Base-by-base conservation (phyloP, 2,888 invertebrate genomes). In the Stegana nigrithorax region DNA sequence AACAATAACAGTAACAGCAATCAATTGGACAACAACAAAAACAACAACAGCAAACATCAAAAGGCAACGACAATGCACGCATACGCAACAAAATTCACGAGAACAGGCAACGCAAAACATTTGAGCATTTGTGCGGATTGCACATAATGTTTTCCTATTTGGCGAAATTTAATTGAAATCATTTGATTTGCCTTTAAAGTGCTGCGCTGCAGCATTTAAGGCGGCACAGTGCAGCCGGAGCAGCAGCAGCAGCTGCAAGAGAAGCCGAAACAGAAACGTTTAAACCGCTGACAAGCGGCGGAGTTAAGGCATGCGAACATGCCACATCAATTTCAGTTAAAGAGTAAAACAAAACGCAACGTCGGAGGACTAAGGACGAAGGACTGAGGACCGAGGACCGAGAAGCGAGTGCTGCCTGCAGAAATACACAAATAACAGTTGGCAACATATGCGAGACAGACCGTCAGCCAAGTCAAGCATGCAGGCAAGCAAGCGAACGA, bases 21-120 rank as follows among this genome's bases (percentile, higher is more conserved):
- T 32, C 23, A 55, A 23, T 32, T 14, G 45, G 23, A 32, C 45
- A 47, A 56, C 32, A 32, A 58, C 21, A 12, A 61, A 26, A 29
- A n/a, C n/a, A n/a, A n/a, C n/a, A n/a, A 60, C 29, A 59, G 50
- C 25, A n/a, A n/a, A n/a, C n/a, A n/a, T n/a, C 29, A 58, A 29
- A 58, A 58, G 47, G 47, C 47, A 25, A 25, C 8, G 25, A 8
- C n/a, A 12, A 12, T 17, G 25, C 47, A n/a, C n/a, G n/a, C n/a
- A n/a, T n/a, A n/a, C n/a, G n/a, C n/a, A n/a, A n/a, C n/a, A n/a
- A n/a, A n/a, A n/a, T n/a, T n/a, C n/a, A n/a, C n/a, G n/a, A n/a
- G n/a, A n/a, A n/a, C n/a, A n/a, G 10, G 36, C 36, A 36, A 36
- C n/a, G 10, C 12, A 36, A 36, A 36, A 36, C 5, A n/a, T 36